A percentile compares a stretch with the other conserved stretches of the same genome.
Conservation (phyloP, 2,797 vertebrate species). For the Loriculus beryllinus region DNA sequence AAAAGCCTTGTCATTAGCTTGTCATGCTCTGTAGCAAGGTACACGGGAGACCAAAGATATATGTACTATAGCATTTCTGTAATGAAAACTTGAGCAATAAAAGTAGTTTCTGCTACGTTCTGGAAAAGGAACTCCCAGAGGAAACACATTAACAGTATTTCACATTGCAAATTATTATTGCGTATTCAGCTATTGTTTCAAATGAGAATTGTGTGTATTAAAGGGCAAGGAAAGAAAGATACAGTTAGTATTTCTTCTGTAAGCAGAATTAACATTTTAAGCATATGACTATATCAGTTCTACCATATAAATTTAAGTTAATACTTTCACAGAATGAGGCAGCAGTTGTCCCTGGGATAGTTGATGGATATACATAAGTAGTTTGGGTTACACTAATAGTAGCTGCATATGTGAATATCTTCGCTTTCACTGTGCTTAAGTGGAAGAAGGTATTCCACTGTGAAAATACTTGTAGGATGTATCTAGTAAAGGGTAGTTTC, state of each 20-base stretch:
- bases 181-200: constrained; percentile 52
- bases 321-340: not conserved
- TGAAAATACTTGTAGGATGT: not conserved
- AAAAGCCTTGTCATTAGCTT: constrained; percentile 47
- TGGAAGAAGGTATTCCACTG: not conserved
- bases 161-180: constrained; percentile 58
- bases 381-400: not conserved
- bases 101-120: constrained; percentile 38
- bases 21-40: constrained; percentile 42
- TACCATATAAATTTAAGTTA: constrained; percentile 1
- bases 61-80: constrained; percentile 54
- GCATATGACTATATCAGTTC: not conserved
- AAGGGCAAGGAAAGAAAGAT: not conserved
- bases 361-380: not conserved
- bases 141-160: constrained; percentile 64
- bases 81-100: constrained; percentile 71
- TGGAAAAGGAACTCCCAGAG: constrained; percentile 35
- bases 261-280: constrained; percentile 33
- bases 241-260: constrained; percentile 28
- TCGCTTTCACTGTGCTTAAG: not conserved
- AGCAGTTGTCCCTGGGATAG: not conserved
- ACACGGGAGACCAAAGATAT: constrained; percentile 50
- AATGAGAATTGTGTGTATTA: constrained; percentile 41
- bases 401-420: not conserved
- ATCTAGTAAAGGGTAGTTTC: not conserved